These are phyloP conservation scores for Synergus japonicus DNA, from an alignment of 2,888 invertebrate species.

Conservation along the genomic window DNA sequence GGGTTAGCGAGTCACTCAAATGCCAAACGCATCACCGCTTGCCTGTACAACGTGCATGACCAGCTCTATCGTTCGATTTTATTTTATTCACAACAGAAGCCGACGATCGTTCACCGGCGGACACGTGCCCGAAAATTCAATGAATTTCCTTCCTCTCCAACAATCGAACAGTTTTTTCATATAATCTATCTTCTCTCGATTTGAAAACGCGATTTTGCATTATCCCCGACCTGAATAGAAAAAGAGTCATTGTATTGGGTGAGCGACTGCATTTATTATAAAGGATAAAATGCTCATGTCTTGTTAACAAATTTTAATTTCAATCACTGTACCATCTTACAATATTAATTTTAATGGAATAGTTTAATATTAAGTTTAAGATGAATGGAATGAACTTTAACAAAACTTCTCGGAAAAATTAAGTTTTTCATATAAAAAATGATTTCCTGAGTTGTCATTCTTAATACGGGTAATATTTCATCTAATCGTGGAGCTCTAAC, in stretches of 20 bases:
- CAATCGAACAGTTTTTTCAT: conserved; percentile 40
- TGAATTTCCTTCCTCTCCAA: conserved; percentile 41
- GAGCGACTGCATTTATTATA: conserved; percentile 16
- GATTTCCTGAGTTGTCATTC: background rate
- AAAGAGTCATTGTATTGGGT: conserved; percentile 19
- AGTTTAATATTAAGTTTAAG: background rate
- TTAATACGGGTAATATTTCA: background rate
- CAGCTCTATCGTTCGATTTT: conserved; percentile 40
- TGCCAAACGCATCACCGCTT: conserved; percentile 39
- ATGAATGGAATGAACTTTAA: background rate
- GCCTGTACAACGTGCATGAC: conserved; percentile 41
- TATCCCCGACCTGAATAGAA: conserved; percentile 37
- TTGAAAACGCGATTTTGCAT: conserved; percentile 39
- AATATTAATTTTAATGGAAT: background rate
- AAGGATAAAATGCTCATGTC: conserved; percentile 3
- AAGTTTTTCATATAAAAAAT: background rate
- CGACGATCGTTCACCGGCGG: conserved; percentile 40
- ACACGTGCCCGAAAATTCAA: conserved; percentile 42
- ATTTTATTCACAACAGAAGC: conserved; percentile 42
- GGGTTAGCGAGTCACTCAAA: conserved; percentile 38
- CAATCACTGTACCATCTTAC: background rate
- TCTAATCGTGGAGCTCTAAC: conserved; percentile 11
- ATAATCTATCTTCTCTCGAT: conserved; percentile 42
- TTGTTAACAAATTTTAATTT: background rate
- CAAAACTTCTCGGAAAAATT: background rate